Percentiles rank a stretch among this genome's conserved stretches.
Conservation (phyloP, 2,888 invertebrate species). For the Nomada ruficornis region DNA sequence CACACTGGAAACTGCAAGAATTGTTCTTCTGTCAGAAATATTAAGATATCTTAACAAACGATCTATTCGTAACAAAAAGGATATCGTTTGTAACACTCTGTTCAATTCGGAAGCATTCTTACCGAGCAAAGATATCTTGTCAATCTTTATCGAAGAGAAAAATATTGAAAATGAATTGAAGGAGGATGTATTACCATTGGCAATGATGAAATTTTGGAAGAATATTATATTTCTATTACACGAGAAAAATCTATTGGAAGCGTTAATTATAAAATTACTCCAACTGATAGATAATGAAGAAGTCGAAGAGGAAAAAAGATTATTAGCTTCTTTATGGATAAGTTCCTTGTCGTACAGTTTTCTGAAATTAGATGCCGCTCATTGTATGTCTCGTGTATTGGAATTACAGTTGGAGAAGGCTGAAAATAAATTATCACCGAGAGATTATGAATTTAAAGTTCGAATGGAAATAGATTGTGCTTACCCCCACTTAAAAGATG, state of each 20-base stretch:
- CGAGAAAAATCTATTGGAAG: conserved; percentile 85
- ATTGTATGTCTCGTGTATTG: conserved; percentile 66
- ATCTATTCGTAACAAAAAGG: conserved; percentile 67
- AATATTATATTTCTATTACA: conserved; percentile 86
- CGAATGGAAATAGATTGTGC: conserved; percentile 63
- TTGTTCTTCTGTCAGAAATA: conserved; percentile 75
- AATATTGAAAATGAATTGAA: conserved; percentile 29
- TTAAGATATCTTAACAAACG: conserved; percentile 71
- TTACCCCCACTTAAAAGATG: conserved; percentile 70
- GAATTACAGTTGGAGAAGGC: conserved; percentile 71
- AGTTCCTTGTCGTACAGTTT: conserved; percentile 84
- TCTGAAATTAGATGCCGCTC: conserved; percentile 83
- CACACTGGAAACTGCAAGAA: conserved; percentile 67
- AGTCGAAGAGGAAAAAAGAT: conserved; percentile 78
- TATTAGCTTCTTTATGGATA: conserved; percentile 86
- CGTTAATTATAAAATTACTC: conserved; percentile 85
- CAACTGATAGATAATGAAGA: conserved; percentile 82
- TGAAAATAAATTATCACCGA: conserved; percentile 61
- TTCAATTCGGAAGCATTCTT: conserved; percentile 80
- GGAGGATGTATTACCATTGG: conserved; percentile 71
- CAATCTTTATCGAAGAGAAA: conserved; percentile 69
- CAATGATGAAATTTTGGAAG: conserved; percentile 85
- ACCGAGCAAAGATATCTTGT: conserved; percentile 74
- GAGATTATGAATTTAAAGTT: conserved; percentile 67
- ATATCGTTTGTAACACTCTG: conserved; percentile 75